Base-by-base conservation (phyloP, 2,113 vertebrate genomes). In the Euleptes europaea region DNA sequence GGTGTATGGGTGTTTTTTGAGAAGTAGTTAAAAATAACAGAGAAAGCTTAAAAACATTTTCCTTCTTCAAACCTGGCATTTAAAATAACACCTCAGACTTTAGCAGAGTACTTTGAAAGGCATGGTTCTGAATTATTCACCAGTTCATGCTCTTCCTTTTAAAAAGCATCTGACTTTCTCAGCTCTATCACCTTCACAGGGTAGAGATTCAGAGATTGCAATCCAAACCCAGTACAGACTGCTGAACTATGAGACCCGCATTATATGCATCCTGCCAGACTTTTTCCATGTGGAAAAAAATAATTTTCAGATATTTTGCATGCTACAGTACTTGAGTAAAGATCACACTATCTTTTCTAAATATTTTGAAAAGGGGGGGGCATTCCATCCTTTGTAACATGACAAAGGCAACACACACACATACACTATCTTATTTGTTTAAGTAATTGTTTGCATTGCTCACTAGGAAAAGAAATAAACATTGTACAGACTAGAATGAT, bases 91-190 rank as follows among this genome's bases (percentile, higher is more conserved):
- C 49, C 44, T 63, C 15, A 54, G 4, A 75, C 42, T 13, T 57
- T 0, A 69, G 72, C 33, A 1, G 70, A 42, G 1, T 72, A 26
- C 11, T 87, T 85, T 86, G 26, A 87, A 87, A 88, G 0, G 77
- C 0, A 1, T 23, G 23, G 73, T 74, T 88, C 88, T 88, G 35
- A 88, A 91, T 86, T 79, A 85, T 82, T 89, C 65, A 86, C 5
- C 12, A 84, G 42, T 33, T 0, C 10, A 21, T 14, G 66, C 38
- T 75, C 13, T 38, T 12, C 54, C 6, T 63, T 26, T 78, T 47
- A 65, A 42, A 77, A 83, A 86, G 4, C 26, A 72, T 73, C 26
- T 79, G n/a, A 75, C 63, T 83, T 88, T 6, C 26, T 1, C 66
- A 42, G 26, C 23, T 89, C 28, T 2, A 81, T 73, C 33, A 54